Percentiles rank a stretch among this genome's conserved stretches.
Evolutionary conservation across 2,113 vertebrate genomes (phyloP).

Genomic region (Dasypus novemcinctus): DNA sequence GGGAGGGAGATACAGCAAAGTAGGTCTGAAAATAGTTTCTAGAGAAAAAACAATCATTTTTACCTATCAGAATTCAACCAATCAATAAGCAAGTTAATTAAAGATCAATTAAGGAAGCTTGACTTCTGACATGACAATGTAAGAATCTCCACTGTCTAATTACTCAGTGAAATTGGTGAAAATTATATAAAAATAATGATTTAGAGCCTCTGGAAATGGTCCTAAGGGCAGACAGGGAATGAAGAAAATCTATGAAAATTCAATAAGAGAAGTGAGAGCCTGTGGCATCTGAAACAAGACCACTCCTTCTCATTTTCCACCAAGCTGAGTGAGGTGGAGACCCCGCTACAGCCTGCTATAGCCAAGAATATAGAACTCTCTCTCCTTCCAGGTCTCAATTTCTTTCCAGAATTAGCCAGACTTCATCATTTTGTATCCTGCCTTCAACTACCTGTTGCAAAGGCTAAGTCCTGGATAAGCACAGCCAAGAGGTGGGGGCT

Average conservation of each 20-base stretch:
- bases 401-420: not conserved
- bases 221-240: not conserved
- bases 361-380: not conserved
- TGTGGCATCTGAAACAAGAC: not conserved
- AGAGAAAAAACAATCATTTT: not conserved
- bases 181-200: not conserved
- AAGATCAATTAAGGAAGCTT: not conserved
- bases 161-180: not conserved
- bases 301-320: fast-evolving
- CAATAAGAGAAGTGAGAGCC: not conserved
- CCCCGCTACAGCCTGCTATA: fast-evolving
- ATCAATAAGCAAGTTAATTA: not conserved
- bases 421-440: not conserved
- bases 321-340: no score
- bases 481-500: not conserved
- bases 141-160: not conserved
- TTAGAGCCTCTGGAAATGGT: not conserved
- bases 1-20: not conserved
- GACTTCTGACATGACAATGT: not conserved
- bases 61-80: not conserved
- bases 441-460: no score
- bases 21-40: not conserved
- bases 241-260: not conserved
- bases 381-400: no score
- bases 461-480: not conserved